Conservation (phyloP, 2,888 invertebrate species). For the Sinohyriopsis cumingii region DNA sequence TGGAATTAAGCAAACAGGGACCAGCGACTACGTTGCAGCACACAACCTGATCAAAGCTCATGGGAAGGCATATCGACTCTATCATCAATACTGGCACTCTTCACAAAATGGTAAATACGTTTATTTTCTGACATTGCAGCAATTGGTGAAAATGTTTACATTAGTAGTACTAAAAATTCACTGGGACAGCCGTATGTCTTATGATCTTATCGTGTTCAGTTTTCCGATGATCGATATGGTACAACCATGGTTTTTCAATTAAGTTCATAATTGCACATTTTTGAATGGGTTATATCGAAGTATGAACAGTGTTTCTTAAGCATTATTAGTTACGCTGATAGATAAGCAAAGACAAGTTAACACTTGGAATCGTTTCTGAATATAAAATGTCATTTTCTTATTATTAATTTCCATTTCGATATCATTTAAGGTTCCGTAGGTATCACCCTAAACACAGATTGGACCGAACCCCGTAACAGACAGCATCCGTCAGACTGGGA, state of each 20-base stretch:
- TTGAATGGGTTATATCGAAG: neutral
- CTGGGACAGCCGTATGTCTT: too few relatives aligned
- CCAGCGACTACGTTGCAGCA: slow-evolving; percentile 76
- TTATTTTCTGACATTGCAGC: neutral
- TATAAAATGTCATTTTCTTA: neutral
- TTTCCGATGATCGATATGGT: too few relatives aligned
- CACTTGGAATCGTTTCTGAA: too few relatives aligned
- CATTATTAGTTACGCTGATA: too few relatives aligned
- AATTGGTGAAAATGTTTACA: neutral
- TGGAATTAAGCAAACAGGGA: slow-evolving; percentile 23
- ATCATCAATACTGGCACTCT: slow-evolving; percentile 34
- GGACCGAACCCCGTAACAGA: slow-evolving; percentile 36
- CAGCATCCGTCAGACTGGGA: slow-evolving; percentile 27
- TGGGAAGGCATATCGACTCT: slow-evolving; percentile 42
- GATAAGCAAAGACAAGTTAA: too few relatives aligned
- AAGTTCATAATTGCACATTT: too few relatives aligned
- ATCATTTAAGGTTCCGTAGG: slow-evolving; percentile 46
- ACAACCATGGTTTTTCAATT: too few relatives aligned
- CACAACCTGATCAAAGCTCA: slow-evolving; percentile 62
- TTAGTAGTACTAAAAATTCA: neutral
- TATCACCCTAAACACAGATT: slow-evolving; percentile 48
- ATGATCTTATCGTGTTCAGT: too few relatives aligned
- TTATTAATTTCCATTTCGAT: neutral
- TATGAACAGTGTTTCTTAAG: too few relatives aligned
- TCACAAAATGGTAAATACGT: slow-evolving; percentile 36